Evolutionary conservation across 2,113 vertebrate species (phyloP).

Genomic region (Peromyscus maniculatus): DNA sequence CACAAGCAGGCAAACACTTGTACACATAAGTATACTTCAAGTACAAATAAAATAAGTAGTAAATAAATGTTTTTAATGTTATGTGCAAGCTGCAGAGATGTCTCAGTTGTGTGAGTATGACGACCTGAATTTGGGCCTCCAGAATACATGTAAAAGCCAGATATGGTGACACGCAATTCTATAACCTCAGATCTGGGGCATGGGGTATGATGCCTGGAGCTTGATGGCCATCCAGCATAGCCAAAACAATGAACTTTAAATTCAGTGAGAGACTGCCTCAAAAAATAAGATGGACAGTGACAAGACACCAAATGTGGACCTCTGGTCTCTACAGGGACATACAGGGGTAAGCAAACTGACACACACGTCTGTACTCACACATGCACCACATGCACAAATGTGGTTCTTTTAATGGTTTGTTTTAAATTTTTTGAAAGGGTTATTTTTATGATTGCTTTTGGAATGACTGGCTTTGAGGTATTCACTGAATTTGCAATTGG

Average conservation of each 20-base stretch:
- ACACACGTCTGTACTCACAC: not conserved
- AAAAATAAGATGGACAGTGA: not conserved
- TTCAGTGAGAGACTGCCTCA: not conserved
- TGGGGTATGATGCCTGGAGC: no score
- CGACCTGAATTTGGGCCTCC: not conserved
- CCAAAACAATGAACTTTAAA: not conserved
- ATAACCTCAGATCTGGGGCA: not conserved
- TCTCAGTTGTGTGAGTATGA: not conserved
- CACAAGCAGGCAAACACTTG: not conserved
- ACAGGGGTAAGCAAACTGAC: not conserved
- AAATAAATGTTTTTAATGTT: not conserved
- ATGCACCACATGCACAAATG: not conserved
- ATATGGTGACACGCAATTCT: not conserved
- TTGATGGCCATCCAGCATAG: not conserved
- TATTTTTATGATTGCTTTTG: conserved; percentile 5
- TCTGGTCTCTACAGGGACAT: not conserved
- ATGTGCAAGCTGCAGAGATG: not conserved
- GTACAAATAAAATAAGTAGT: not conserved
- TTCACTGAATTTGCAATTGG: not conserved
- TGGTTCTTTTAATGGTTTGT: not conserved
- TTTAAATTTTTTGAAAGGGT: conserved; percentile 19
- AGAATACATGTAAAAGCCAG: not conserved
- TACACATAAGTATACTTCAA: no score
- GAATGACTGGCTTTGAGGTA: not conserved
- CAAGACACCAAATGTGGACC: not conserved